Evolutionary conservation across 2,797 vertebrate species (phyloP).

Genomic region (Phylloscopus collybita): DNA sequence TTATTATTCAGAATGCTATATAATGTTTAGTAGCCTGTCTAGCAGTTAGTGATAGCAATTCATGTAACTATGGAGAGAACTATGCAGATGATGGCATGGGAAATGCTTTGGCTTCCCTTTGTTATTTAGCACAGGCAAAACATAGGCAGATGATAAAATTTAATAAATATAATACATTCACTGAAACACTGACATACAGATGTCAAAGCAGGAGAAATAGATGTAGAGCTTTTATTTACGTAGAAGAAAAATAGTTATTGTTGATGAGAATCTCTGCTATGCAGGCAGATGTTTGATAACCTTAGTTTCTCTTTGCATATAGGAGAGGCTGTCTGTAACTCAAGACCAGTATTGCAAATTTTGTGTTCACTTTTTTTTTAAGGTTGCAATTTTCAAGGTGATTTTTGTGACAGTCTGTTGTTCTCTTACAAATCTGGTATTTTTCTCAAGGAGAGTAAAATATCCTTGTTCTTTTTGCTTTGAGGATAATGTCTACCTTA

Average conservation of each 20-base stretch:
- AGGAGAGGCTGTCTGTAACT: background rate
- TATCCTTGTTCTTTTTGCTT: background rate
- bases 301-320: background rate
- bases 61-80: background rate
- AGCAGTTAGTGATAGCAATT: background rate
- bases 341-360: background rate
- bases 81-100: background rate
- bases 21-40: background rate
- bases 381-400: background rate
- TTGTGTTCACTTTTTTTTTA: background rate
- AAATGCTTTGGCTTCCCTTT: background rate
- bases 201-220: background rate
- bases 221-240: background rate
- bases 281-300: background rate
- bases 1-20: background rate
- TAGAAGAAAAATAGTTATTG: background rate
- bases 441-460: background rate
- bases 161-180: background rate
- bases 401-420: background rate
- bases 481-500: background rate
- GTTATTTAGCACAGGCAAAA: background rate
- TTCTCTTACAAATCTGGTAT: background rate
- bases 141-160: background rate
- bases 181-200: background rate
- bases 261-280: background rate